phyloP scores from a whole-genome alignment of 2,888 invertebrate genomes.

The Drosophila neutralis region DNA sequence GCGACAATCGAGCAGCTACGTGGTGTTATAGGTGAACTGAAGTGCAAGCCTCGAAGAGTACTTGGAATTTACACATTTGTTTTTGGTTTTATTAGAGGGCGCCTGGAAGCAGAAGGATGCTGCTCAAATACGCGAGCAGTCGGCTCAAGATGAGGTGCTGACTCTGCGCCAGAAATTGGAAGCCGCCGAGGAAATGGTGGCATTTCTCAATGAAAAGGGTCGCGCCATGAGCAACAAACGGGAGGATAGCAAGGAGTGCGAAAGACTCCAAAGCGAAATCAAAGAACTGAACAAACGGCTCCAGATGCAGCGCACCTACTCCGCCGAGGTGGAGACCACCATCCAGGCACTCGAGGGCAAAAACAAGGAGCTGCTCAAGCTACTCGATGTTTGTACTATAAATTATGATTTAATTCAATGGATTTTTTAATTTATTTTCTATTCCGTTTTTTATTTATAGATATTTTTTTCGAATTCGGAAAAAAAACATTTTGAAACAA shows the following conservation, averaged over 20 bases:
- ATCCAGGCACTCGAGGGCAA: slow-evolving; percentile 82
- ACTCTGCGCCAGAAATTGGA: slow-evolving; percentile 81
- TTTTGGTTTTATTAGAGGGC: slow-evolving; percentile 67
- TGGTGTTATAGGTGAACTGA: slow-evolving; percentile 82
- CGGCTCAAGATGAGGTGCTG: slow-evolving; percentile 82
- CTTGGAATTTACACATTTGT: no score
- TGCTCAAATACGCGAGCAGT: slow-evolving; percentile 83
- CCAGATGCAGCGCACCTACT: slow-evolving; percentile 82
- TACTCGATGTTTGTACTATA: slow-evolving; percentile 81
- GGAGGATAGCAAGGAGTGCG: slow-evolving; percentile 83
- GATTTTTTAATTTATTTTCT: neutral
- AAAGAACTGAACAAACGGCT: slow-evolving; percentile 82
- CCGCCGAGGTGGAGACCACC: slow-evolving; percentile 82
- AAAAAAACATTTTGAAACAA: neutral
- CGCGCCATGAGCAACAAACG: slow-evolving; percentile 72
- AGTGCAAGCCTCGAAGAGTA: slow-evolving; percentile 73
- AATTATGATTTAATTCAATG: neutral
- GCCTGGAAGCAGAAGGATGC: slow-evolving; percentile 85
- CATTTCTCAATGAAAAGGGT: slow-evolving; percentile 79
- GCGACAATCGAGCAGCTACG: slow-evolving; percentile 82
- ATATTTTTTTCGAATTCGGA: neutral
- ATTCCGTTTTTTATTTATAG: neutral
- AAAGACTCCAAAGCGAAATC: slow-evolving; percentile 82
- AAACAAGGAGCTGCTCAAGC: slow-evolving; percentile 82
- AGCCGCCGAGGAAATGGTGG: slow-evolving; percentile 76